Conservation (phyloP, 2,113 vertebrate genomes). For the Pseudorhombus dupliciocellatus region DNA sequence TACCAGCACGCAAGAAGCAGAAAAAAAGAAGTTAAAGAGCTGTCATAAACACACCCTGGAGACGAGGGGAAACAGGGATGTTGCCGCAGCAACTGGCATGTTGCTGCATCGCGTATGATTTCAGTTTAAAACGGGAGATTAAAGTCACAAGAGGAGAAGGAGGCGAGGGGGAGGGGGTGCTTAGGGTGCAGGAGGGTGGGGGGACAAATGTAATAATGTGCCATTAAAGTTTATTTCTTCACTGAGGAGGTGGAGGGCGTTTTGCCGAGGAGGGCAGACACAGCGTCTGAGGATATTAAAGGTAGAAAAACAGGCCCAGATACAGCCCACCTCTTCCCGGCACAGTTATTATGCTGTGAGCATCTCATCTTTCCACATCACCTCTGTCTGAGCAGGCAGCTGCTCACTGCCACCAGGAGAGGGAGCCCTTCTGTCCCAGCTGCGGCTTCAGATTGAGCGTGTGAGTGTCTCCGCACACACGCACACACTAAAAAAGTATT, state of each 20-base stretch:
- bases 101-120: conserved; percentile 56
- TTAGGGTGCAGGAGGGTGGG: conserved; percentile 13
- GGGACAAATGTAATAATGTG: conserved; percentile 45
- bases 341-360: conserved; percentile 49
- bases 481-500: no score
- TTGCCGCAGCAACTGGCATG: conserved; percentile 56
- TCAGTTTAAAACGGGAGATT: conserved; percentile 53
- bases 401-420: conserved; percentile 56
- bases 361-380: conserved; percentile 56
- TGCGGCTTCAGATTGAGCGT: neutral
- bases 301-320: conserved; percentile 33
- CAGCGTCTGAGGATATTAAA: conserved; percentile 48
- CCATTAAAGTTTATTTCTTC: conserved; percentile 68
- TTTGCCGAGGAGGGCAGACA: conserved; percentile 43
- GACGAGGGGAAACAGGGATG: conserved; percentile 63
- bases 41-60: conserved; percentile 70
- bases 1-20: conserved; percentile 59
- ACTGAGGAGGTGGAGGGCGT: conserved; percentile 55
- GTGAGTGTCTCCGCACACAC: neutral
- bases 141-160: conserved; percentile 44
- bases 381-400: neutral
- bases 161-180: no score
- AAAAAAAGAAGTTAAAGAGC: conserved; percentile 49
- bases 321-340: conserved; percentile 56
- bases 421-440: conserved; percentile 47